Evolutionary conservation across 2,888 invertebrate genomes (phyloP), one percentile per base, ranked within the genome.

Genomic region (Desoria tigrina): DNA sequence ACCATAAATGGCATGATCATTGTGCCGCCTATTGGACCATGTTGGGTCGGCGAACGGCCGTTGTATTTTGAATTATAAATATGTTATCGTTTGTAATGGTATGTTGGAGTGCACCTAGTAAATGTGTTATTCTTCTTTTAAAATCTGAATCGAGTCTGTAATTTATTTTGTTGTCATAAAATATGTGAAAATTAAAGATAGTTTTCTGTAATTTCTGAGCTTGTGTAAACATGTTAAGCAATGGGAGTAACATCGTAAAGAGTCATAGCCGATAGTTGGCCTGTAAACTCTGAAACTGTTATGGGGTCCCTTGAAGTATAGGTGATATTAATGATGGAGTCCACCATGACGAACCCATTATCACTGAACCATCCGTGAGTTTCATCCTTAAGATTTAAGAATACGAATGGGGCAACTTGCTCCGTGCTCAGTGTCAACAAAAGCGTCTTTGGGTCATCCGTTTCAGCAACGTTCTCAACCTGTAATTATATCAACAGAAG

Each of bases 361-460:
- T 90, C 87, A 1, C 87, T 86, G 79, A 92, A 92, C 65, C 80
- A 81, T 1, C 92, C 92, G 77, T 78, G 45, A 82, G 78, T 57
- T 2, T 79, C 78, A 2, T 84, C 79, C 70, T 88, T 87, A 24
- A 90, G 79, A 88, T 88, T 77, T 0, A 79, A 66, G 72, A 76
- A 90, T 1, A 90, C 84, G 79, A 89, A 90, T 7, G 87, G 80
- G 0, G 88, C 85, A 39, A 88, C 81, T 1, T 82, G 81, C 69
- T 85, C 82, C 0, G 85, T 80, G 54, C 72, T 75, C 14, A 86
- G 60, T 32, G 78, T 77, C 16, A 85, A 77, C 23, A 79, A 73
- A 45, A 79, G 78, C 3, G 61, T 65, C 7, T 60, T 61, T 4
- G 58, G 59, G 23, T 68, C 69, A 1, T 55, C n/a, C 1, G n/a